phyloP scores from a whole-genome alignment of 2,797 vertebrate species.

The Mormyrus hasselquistii region DNA sequence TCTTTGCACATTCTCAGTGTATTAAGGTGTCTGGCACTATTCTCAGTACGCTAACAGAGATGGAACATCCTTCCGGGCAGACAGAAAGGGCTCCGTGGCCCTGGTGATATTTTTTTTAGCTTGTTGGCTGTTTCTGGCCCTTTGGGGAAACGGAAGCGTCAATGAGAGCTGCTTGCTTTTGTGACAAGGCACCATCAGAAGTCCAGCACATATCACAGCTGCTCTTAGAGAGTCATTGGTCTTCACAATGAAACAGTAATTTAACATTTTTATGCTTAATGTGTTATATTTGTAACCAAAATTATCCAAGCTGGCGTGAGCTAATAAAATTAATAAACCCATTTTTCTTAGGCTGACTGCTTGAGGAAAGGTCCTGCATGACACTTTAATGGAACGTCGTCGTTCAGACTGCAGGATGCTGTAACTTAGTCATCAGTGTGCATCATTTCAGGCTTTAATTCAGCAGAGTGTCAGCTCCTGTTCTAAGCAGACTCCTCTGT shows the following conservation, averaged over 20 bases:
- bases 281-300: not conserved
- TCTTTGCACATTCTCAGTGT: not conserved
- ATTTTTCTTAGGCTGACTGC: not conserved
- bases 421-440: not conserved
- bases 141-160: not conserved
- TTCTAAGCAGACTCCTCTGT: not conserved
- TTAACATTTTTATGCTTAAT: not conserved
- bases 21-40: not conserved
- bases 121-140: not conserved
- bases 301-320: not conserved
- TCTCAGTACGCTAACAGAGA: not conserved
- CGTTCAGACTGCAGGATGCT: not conserved
- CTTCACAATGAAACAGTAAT: not conserved
- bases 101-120: not conserved
- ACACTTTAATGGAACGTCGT: not conserved
- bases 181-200: not conserved
- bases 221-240: not conserved
- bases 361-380: not conserved
- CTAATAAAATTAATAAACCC: not conserved
- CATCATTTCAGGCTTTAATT: not conserved
- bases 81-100: not conserved
- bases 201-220: not conserved
- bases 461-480: not conserved
- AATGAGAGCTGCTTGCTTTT: not conserved
- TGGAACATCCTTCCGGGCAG: not conserved